These are phyloP conservation scores for Microchirus variegatus DNA, from an alignment of 2,797 vertebrate genomes.

Conservation along the genomic window DNA sequence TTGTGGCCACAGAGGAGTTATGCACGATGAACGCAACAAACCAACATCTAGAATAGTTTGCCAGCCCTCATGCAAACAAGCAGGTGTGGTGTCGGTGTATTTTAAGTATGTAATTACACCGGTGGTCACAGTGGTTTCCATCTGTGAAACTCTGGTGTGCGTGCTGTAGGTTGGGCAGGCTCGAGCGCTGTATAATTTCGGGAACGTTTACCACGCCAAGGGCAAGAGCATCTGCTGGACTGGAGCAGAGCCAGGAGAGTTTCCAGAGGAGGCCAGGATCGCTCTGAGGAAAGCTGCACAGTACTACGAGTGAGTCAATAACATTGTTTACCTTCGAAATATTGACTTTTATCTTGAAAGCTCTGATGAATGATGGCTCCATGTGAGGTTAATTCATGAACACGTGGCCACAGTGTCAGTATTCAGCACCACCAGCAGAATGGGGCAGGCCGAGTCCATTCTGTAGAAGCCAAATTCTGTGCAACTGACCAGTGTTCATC, in stretches of 20 bases:
- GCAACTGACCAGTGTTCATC: not conserved
- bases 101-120: constrained; percentile 77
- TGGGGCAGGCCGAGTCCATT: not conserved
- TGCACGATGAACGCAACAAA: constrained; percentile 7
- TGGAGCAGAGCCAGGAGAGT: constrained; percentile 89
- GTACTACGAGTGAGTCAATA: constrained; percentile 91
- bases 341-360: not conserved
- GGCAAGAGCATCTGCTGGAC: constrained; percentile 92
- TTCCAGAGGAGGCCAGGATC: constrained; percentile 90
- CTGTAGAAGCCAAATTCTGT: not conserved
- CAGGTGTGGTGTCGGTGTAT: constrained; percentile 65
- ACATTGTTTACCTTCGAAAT: constrained; percentile 2
- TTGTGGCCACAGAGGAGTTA: constrained; percentile 25
- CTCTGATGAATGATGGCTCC: not conserved
- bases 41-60: constrained; percentile 60
- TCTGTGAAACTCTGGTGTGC: constrained; percentile 65
- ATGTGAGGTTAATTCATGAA: no score
- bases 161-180: constrained; percentile 92
- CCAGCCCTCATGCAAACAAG: constrained; percentile 42
- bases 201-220: constrained; percentile 96
- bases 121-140: constrained; percentile 61
- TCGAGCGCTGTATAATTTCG: constrained; percentile 96
- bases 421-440: not conserved
- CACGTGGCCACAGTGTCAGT: not conserved
- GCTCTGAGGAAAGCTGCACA: constrained; percentile 91